Evolutionary conservation across 2,113 vertebrate genomes (phyloP).

Genomic region (Prunella fulvescens): DNA sequence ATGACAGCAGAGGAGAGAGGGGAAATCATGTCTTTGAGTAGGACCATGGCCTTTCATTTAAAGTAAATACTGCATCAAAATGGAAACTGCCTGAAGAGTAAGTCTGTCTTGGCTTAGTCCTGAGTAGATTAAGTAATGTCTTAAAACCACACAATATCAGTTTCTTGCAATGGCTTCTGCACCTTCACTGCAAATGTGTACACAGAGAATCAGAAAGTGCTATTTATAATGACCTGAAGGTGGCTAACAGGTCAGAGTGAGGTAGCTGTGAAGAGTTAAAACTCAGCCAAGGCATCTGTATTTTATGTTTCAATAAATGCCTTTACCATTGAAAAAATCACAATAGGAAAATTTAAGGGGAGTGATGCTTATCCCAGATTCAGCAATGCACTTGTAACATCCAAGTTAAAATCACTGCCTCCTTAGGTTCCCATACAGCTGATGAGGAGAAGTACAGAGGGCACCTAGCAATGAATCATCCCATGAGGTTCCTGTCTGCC

Average conservation of each 20-base stretch:
- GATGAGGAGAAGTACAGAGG: neutral
- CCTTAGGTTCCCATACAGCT: neutral
- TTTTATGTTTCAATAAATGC: neutral
- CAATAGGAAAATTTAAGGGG: neutral
- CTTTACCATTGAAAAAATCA: neutral
- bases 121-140: constrained; percentile 11
- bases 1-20: constrained; percentile 37
- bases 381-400: neutral
- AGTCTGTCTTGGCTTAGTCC: neutral
- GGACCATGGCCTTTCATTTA: constrained; percentile 26
- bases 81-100: constrained; percentile 20
- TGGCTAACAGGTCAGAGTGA: neutral
- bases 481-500: neutral
- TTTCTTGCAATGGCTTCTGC: neutral
- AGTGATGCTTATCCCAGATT: neutral
- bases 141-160: constrained; percentile 3
- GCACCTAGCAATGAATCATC: neutral
- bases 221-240: neutral
- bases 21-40: constrained; percentile 49
- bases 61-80: constrained; percentile 40
- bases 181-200: neutral
- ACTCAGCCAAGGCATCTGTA: constrained; percentile 7
- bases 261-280: constrained; percentile 2
- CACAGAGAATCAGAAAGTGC: neutral
- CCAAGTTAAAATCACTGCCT: neutral